Evolutionary conservation across 2,797 vertebrate genomes (phyloP).

Genomic region (Macroramphosus scolopax): DNA sequence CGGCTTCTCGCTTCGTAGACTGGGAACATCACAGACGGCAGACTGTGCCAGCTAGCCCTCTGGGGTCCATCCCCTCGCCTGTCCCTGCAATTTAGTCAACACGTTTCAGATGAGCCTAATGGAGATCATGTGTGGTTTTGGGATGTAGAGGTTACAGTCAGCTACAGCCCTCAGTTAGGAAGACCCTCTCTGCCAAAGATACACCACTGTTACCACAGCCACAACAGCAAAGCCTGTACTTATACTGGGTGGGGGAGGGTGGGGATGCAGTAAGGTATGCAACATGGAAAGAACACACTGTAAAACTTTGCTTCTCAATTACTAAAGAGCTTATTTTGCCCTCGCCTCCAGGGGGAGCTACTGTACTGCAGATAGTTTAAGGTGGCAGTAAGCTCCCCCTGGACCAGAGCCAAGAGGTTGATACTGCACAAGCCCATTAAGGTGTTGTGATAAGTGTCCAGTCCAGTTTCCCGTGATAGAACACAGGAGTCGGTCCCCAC

Average conservation of each 20-base stretch:
- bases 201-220: conserved; percentile 70
- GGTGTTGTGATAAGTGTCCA: conserved; percentile 78
- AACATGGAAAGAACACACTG: conserved; percentile 49
- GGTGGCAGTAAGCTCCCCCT: conserved; percentile 39
- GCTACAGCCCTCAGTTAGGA: conserved; percentile 59
- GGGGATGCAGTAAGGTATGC: conserved; percentile 63
- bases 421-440: conserved; percentile 72
- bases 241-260: conserved; percentile 62
- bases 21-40: conserved; percentile 69
- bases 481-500: conserved; percentile 65
- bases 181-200: conserved; percentile 68
- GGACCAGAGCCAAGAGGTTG: conserved; percentile 56
- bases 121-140: conserved; percentile 75
- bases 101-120: conserved; percentile 78
- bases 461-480: conserved; percentile 71
- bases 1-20: conserved; percentile 59
- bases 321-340: conserved; percentile 49
- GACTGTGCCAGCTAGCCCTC: conserved; percentile 69
- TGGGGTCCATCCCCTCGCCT: conserved; percentile 71
- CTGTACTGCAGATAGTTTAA: conserved; percentile 39
- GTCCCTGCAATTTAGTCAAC: conserved; percentile 77
- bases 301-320: conserved; percentile 42
- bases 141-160: conserved; percentile 65
- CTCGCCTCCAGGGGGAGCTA: conserved; percentile 74
- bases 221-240: conserved; percentile 63